Base-by-base conservation (phyloP, 2,113 vertebrate species). In the Vimba vimba region DNA sequence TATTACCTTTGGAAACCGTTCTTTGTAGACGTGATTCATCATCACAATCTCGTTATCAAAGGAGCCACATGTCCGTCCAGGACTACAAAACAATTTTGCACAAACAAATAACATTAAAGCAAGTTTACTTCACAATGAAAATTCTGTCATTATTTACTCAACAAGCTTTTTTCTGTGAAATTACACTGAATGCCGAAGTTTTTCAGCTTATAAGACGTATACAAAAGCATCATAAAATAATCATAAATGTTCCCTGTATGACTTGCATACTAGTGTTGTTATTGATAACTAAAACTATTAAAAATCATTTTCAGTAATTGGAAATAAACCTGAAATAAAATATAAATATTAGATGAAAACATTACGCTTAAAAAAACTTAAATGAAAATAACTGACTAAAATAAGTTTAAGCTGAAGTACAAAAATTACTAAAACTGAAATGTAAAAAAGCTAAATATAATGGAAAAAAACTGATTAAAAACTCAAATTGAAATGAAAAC, bases 21-120 rank as follows among this genome's bases (percentile, higher is more conserved):
- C 98, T 91, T 97, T 97, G 94, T 99, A 99, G 86, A 99, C 97
- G 1, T 98, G 97, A 90, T 99, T 98, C 97, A 98, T 98, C 97
- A 98, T 98, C 88, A 98, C 95, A 33, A 98, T 95, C 91, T 99
- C 98, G 10, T 97, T 98, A 92, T 99, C 98, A 73, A 98, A 97
- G n/a, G 92, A 94, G 81, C 96, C 96, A 0, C 96, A 93, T 1
- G 97, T 95, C 50, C 97, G 93, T 39, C 97, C 97, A 4, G 97
- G 97, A 92, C 98, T 99, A 93, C 0, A 76, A 39, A 62, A 85
- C 2, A 78, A 57, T 77, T 77, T 30, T 55, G 13, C 30, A 77
- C 25, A 52, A 52, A 27, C 6, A 77, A 81, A 62, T 81, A 27
- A 21, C 19, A 43, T 25, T 17, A 79, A 23, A 55, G 13, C 12